A percentile compares a stretch with the other conserved stretches of the same genome.
These are phyloP conservation scores for Melanostoma mellinum DNA, from an alignment of 2,888 invertebrate genomes.

Conservation along the genomic window DNA sequence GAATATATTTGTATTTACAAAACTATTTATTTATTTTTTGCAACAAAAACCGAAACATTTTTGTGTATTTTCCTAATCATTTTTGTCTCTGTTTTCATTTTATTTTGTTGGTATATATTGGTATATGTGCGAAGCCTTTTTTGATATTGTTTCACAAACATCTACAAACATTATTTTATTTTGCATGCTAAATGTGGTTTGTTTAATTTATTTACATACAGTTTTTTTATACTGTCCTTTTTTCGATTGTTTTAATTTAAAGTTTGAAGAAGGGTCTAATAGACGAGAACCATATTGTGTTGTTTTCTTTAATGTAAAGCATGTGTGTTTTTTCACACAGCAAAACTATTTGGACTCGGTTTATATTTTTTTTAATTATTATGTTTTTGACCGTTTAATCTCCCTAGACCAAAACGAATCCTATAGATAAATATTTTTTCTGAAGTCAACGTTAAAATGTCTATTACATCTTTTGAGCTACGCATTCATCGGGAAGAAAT, in stretches of 20 bases:
- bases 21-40: constrained; percentile 23
- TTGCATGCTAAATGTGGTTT: constrained; percentile 14
- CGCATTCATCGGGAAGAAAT: too few species aligned
- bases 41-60: constrained; percentile 13
- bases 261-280: too few species aligned
- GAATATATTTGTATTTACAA: constrained; percentile 34
- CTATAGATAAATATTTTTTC: too few species aligned
- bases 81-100: constrained; percentile 64
- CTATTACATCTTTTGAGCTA: too few species aligned
- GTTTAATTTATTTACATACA: neutral
- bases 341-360: too few species aligned
- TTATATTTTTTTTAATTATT: too few species aligned
- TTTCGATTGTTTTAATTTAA: neutral
- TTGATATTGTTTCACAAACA: constrained; percentile 23
- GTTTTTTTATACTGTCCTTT: neutral
- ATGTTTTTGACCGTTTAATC: too few species aligned
- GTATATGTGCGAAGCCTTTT: constrained; percentile 33
- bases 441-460: too few species aligned
- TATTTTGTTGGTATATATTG: constrained; percentile 57
- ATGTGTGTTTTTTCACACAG: too few species aligned
- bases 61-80: constrained; percentile 33
- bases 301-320: too few species aligned
- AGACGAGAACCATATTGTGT: too few species aligned
- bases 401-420: too few species aligned
- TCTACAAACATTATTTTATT: neutral